Percentiles rank a stretch among this genome's conserved stretches.
Conservation (phyloP, 2,797 vertebrate species). For the Oreochromis grahami region DNA sequence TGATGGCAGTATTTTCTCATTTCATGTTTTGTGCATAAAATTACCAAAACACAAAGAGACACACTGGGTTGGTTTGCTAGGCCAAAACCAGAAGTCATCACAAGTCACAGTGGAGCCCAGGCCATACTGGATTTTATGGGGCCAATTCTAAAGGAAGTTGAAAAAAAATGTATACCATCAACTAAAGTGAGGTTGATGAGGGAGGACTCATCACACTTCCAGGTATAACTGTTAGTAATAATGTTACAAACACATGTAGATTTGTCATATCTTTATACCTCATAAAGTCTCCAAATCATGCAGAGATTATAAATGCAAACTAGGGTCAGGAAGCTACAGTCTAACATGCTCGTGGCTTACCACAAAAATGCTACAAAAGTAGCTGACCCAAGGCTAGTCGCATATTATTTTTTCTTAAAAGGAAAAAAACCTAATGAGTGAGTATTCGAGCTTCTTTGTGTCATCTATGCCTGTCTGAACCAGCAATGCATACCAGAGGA, state of each 20-base stretch:
- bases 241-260: not conserved
- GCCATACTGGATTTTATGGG: not conserved
- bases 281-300: not conserved
- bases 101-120: not conserved
- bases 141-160: not conserved
- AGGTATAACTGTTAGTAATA: not conserved
- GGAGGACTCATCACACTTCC: not conserved
- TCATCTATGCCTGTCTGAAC: not conserved
- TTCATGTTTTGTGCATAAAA: not conserved
- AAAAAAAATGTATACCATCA: not conserved
- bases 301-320: not conserved
- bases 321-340: not conserved
- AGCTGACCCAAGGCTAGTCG: not conserved
- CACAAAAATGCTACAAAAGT: not conserved
- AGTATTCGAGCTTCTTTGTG: not conserved
- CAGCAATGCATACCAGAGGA: not conserved
- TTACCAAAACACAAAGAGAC: not conserved
- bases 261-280: not conserved
- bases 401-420: not conserved
- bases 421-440: not conserved
- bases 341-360: not conserved
- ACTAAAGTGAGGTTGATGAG: not conserved
- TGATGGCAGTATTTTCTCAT: not conserved
- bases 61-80: not conserved
- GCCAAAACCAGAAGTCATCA: not conserved